Evolutionary conservation across 64 coral and sea anemone genomes (phyloP).

Genomic region (Anthopleura sola): DNA sequence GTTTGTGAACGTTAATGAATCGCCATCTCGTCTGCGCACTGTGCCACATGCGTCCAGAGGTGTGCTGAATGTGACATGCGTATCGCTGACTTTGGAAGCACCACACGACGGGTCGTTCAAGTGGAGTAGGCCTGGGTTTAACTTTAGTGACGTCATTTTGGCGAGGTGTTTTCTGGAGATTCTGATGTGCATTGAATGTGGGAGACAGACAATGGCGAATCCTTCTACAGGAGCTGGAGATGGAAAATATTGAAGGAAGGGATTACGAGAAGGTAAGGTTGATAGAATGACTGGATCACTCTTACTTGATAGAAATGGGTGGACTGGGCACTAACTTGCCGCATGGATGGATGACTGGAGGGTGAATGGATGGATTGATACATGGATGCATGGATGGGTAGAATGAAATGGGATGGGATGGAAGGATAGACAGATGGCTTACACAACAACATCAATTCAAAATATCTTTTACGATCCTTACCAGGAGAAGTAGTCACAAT

Average conservation of each 20-base stretch:
- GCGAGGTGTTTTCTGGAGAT: conserved; percentile 1
- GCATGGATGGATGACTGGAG: no score
- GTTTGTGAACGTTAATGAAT: background rate
- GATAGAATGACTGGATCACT: no score
- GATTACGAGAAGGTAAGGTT: no score
- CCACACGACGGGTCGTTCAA: conserved; percentile 56
- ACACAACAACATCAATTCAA: background rate
- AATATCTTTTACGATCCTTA: background rate
- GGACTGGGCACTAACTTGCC: no score
- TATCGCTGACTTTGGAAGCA: background rate
- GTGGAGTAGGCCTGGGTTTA: conserved; percentile 42
- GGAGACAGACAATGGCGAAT: background rate
- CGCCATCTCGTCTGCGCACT: conserved; percentile 17
- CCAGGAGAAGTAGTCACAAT: background rate
- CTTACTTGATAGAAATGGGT: no score
- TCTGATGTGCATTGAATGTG: conserved; percentile 12
- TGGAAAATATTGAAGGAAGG: background rate
- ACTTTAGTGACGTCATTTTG: conserved; percentile 4
- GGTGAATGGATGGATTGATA: no score
- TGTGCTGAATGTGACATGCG: conserved; percentile 35
- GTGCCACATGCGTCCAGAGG: conserved; percentile 57
- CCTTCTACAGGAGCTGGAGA: background rate
- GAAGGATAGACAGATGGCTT: no score
- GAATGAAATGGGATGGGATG: no score
- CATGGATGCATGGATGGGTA: background rate